These are phyloP conservation scores for Enteromius thamalakanensis DNA, from an alignment of 2,797 vertebrate genomes.

Conservation along the genomic window DNA sequence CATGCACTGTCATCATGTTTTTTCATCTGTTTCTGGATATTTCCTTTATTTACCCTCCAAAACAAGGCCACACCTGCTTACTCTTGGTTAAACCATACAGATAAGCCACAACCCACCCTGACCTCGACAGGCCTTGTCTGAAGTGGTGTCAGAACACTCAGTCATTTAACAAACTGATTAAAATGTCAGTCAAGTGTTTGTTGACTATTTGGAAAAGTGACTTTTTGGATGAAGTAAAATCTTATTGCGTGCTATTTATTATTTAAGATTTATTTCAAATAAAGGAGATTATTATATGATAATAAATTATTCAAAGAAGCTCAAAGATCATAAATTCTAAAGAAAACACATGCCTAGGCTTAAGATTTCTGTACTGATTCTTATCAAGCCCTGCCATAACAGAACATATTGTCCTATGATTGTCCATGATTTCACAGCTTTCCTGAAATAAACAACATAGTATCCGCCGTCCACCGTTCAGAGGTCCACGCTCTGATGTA, in stretches of 20 bases:
- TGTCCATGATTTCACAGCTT: not conserved
- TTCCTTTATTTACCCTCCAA: constrained; percentile 26
- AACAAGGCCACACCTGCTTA: constrained; percentile 66
- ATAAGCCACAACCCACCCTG: constrained; percentile 34
- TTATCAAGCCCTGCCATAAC: constrained; percentile 34
- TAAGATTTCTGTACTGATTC: constrained; percentile 1
- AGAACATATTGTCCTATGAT: constrained; percentile 30
- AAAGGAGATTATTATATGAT: not conserved
- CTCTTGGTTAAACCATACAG: constrained; percentile 45
- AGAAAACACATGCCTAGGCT: not conserved
- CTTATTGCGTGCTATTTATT: not conserved
- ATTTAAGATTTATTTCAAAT: not conserved
- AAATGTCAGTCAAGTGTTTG: constrained; percentile 9
- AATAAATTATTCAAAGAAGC: not conserved
- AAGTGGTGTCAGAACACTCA: not conserved
- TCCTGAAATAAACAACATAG: constrained; percentile 34
- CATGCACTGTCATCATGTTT: not conserved
- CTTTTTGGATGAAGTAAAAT: not conserved
- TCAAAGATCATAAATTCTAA: not conserved
- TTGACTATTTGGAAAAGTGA: not conserved
- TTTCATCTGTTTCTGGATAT: not conserved
- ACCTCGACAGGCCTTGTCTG: constrained; percentile 11
- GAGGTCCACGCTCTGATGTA: constrained; percentile 62
- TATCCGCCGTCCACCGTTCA: not conserved
- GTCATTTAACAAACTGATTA: constrained; percentile 9